Evolutionary conservation across 2,888 invertebrate species (phyloP).

Genomic region (Scaptodrosophila latifasciaeformis): DNA sequence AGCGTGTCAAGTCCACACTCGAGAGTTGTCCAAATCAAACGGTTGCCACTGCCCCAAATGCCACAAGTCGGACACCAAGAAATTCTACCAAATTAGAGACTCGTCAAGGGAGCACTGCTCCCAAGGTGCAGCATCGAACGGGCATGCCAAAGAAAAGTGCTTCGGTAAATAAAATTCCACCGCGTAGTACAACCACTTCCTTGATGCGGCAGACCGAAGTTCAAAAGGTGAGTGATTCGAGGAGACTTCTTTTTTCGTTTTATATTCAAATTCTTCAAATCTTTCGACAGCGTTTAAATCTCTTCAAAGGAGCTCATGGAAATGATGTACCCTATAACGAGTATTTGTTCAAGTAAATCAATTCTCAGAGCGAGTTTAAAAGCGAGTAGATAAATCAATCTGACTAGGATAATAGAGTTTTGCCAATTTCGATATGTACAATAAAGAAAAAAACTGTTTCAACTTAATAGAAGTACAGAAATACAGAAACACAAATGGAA

Average conservation of each 20-base stretch:
- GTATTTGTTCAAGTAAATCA: constrained; percentile 46
- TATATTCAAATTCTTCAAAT: constrained; percentile 46
- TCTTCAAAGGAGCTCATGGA: constrained; percentile 44
- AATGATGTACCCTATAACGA: constrained; percentile 46
- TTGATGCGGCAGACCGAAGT: constrained; percentile 61
- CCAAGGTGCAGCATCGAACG: too few species aligned
- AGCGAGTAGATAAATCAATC: too few species aligned
- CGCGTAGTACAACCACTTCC: constrained; percentile 51
- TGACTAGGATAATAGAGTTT: constrained; percentile 4
- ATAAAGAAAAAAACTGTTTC: too few species aligned
- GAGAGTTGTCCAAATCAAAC: too few species aligned
- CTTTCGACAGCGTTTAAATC: constrained; percentile 39
- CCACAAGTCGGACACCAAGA: too few species aligned
- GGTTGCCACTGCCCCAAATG: not conserved
- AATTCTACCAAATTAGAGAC: too few species aligned
- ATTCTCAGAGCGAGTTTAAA: too few species aligned
- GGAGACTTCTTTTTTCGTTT: constrained; percentile 9
- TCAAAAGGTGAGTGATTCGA: constrained; percentile 68
- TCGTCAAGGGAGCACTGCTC: too few species aligned
- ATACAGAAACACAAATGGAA: too few species aligned
- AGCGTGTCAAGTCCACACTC: too few species aligned
- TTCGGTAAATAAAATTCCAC: constrained; percentile 8
- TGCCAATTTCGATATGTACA: constrained; percentile 2
- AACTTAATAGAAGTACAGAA: too few species aligned
- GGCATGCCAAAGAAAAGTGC: too few species aligned